phyloP scores from a whole-genome alignment of 2,113 vertebrate species.

The Daboia siamensis region DNA sequence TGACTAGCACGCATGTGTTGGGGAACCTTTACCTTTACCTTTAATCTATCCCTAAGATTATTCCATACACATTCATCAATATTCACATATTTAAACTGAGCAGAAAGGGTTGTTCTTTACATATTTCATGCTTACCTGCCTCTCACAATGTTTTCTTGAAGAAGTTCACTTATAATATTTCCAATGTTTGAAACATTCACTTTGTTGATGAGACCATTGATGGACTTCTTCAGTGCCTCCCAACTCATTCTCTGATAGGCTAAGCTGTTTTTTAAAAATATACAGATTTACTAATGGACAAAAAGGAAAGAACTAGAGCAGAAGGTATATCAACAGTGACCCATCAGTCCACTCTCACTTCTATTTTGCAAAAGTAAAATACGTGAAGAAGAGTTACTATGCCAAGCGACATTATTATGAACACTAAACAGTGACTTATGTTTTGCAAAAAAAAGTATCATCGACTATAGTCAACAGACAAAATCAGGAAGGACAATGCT shows the following conservation, averaged over 20 bases:
- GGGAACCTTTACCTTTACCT: no score
- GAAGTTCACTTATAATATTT: slow-evolving; percentile 94
- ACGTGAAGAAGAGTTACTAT: neutral
- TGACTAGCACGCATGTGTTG: no score
- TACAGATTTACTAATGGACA: slow-evolving; percentile 29
- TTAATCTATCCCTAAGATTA: neutral
- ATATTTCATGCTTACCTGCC: slow-evolving; percentile 77
- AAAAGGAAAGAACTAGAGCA: neutral
- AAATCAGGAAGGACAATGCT: neutral
- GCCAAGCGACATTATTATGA: neutral
- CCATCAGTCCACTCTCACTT: neutral
- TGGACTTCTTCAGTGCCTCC: slow-evolving; percentile 98
- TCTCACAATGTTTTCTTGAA: slow-evolving; percentile 96
- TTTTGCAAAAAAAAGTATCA: neutral
- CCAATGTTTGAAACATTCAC: slow-evolving; percentile 96
- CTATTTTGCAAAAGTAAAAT: neutral
- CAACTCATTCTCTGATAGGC: slow-evolving; percentile 99
- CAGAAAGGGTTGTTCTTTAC: neutral
- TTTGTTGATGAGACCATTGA: slow-evolving; percentile 98
- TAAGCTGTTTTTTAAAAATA: slow-evolving; percentile 73
- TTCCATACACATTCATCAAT: neutral
- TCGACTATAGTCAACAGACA: neutral
- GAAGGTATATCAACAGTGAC: neutral
- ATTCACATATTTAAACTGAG: neutral
- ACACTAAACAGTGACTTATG: neutral